These are phyloP conservation scores for Mobula hypostoma DNA, from an alignment of 2,113 vertebrate species.

Conservation along the genomic window DNA sequence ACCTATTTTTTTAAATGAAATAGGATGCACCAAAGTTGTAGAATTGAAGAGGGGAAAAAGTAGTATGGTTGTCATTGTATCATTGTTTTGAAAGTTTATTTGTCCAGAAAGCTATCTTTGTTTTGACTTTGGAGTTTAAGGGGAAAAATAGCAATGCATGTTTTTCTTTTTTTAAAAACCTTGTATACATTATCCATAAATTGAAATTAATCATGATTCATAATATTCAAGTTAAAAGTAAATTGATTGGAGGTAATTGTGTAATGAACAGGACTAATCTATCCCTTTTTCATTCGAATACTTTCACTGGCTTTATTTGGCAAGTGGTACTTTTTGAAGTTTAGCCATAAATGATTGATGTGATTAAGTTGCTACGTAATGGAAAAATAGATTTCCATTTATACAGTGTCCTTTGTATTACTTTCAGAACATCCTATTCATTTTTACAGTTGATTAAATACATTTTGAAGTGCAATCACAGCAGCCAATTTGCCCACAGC, in stretches of 20 bases:
- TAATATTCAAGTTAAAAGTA: neutral
- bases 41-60: neutral
- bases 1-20: neutral
- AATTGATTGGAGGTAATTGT: neutral
- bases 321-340: neutral
- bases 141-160: neutral
- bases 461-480: no score
- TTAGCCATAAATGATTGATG: neutral
- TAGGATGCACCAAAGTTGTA: neutral
- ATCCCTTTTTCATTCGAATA: neutral
- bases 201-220: neutral
- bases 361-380: neutral
- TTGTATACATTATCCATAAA: no score
- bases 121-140: neutral
- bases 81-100: neutral
- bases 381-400: no score
- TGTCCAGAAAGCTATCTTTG: neutral
- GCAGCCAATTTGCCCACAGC: no score
- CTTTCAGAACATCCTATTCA: no score
- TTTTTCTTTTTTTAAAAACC: neutral
- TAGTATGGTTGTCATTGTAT: neutral
- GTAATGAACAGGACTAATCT: neutral
- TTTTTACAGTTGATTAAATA: no score
- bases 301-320: neutral
- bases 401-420: no score